phyloP scores from a whole-genome alignment of 2,888 invertebrate species.

The Phyto melanocephala region DNA sequence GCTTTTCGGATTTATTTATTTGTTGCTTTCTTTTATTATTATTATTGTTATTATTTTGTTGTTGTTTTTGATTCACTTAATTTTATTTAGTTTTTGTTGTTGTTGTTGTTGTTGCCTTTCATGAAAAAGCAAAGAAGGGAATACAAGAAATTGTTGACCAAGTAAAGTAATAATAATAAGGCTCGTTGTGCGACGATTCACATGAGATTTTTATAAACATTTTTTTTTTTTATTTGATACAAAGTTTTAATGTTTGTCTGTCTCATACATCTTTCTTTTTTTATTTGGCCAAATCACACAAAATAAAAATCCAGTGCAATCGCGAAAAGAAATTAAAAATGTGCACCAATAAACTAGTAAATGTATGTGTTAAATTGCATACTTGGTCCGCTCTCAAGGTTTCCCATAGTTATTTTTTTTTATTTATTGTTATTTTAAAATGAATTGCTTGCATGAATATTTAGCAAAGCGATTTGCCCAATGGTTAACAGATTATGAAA shows the following conservation, averaged over 20 bases:
- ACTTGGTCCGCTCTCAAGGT: conserved; percentile 40
- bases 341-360: not conserved
- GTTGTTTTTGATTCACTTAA: conserved; percentile 32
- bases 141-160: conserved; percentile 32
- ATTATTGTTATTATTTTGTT: conserved; percentile 7
- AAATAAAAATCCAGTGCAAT: conserved; percentile 22
- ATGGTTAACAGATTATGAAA: conserved; percentile 11
- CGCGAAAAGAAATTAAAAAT: conserved; percentile 37
- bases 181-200: conserved; percentile 23
- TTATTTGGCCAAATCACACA: not conserved
- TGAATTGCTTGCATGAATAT: conserved; percentile 3
- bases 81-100: conserved; percentile 18
- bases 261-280: conserved; percentile 15
- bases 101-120: not conserved
- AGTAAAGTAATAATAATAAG: conserved; percentile 35
- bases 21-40: too few relatives aligned
- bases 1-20: not conserved
- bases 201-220: conserved; percentile 64
- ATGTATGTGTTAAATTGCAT: not conserved
- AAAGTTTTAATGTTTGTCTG: conserved; percentile 10
- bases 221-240: conserved; percentile 1
- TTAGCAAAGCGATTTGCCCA: not conserved
- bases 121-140: conserved; percentile 30
- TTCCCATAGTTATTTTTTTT: conserved; percentile 5
- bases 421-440: not conserved